phyloP scores from a whole-genome alignment of 1,140 invertebrate species.

The Anthonomus grandis region DNA sequence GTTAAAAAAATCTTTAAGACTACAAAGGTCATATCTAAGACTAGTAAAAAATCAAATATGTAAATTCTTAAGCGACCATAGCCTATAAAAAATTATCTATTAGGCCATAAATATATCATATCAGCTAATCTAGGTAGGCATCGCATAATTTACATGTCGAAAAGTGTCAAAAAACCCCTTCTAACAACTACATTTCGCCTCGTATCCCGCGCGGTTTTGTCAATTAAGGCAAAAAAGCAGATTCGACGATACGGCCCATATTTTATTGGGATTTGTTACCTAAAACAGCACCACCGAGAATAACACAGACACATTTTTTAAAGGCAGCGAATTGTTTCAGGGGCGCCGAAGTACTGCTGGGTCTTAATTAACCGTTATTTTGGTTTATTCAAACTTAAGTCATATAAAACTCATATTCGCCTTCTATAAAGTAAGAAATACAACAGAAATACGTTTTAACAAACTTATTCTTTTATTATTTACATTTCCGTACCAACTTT shows the following conservation, averaged over 20 bases:
- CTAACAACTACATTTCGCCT: slow-evolving; percentile 25
- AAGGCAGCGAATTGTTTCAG: slow-evolving; percentile 13
- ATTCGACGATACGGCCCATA: slow-evolving; percentile 27
- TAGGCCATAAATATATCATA: slow-evolving; percentile 5
- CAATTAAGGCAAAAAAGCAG: slow-evolving; percentile 24
- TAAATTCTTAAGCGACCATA: too few relatives aligned
- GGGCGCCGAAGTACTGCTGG: slow-evolving; percentile 3
- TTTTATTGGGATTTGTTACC: slow-evolving; percentile 26
- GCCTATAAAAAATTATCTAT: background rate
- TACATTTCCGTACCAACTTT: too few relatives aligned
- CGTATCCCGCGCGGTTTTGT: slow-evolving; percentile 15
- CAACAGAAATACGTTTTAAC: too few relatives aligned
- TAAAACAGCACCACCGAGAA: slow-evolving; percentile 23
- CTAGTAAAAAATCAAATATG: too few relatives aligned
- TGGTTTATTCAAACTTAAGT: too few relatives aligned
- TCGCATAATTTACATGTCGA: slow-evolving; percentile 12
- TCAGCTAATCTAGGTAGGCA: too few relatives aligned
- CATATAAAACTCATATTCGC: too few relatives aligned
- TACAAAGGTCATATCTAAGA: too few relatives aligned
- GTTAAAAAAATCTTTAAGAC: too few relatives aligned
- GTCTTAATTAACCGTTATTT: background rate
- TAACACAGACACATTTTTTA: slow-evolving; percentile 16
- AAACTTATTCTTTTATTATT: too few relatives aligned
- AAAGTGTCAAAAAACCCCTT: slow-evolving; percentile 24
- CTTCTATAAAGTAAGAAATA: too few relatives aligned